These are phyloP conservation scores for Sabatieria punctata DNA, from an alignment of 2,888 invertebrate genomes.

Conservation along the genomic window DNA sequence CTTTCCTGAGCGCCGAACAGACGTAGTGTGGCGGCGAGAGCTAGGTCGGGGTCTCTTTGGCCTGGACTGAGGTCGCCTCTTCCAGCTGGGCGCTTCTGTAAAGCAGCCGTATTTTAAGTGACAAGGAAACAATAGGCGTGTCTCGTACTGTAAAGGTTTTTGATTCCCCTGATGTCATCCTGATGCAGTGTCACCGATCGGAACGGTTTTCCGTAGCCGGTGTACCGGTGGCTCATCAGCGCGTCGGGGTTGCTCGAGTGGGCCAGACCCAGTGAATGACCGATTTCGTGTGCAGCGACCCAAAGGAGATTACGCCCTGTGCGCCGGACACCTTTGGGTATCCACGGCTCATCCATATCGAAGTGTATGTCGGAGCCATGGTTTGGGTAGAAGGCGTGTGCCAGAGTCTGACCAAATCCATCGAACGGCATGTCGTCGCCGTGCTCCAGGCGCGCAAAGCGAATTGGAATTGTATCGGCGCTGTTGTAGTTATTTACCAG, in stretches of 20 bases:
- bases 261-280: slow-evolving; percentile 80
- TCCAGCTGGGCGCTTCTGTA: no score
- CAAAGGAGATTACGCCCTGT: slow-evolving; percentile 35
- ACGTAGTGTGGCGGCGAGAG: no score
- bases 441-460: slow-evolving; percentile 15
- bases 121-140: no score
- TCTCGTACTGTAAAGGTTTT: slow-evolving; percentile 29
- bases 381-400: slow-evolving; percentile 23
- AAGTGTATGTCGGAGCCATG: slow-evolving; percentile 85
- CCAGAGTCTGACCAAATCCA: slow-evolving; percentile 21
- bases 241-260: slow-evolving; percentile 76
- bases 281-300: slow-evolving; percentile 78
- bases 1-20: no score
- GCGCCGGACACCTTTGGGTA: slow-evolving; percentile 7
- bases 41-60: no score
- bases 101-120: no score
- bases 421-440: slow-evolving; percentile 19
- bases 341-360: slow-evolving; percentile 80
- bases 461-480: slow-evolving; percentile 15
- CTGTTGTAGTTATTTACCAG: not conserved
- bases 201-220: slow-evolving; percentile 79
- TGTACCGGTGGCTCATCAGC: slow-evolving; percentile 89
- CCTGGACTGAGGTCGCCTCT: no score
- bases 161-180: slow-evolving; percentile 51
- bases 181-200: slow-evolving; percentile 60